A percentile compares a stretch with the other conserved stretches of the same genome.
Evolutionary conservation across 2,888 invertebrate genomes (phyloP).

Genomic region (Lasioglossum malachurum): DNA sequence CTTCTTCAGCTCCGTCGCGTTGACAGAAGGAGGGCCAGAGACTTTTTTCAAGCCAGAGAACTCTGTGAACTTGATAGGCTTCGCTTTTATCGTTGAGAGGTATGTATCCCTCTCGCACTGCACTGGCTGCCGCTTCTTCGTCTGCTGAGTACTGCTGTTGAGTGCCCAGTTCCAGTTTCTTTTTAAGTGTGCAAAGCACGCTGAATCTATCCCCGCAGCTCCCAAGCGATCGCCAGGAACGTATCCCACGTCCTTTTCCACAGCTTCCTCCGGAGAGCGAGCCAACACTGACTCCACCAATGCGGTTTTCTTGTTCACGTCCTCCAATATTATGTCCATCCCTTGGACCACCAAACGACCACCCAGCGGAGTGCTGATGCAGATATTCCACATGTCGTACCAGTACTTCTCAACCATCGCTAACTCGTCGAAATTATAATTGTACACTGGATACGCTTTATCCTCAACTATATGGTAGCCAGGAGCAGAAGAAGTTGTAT

Average conservation of each 20-base stretch:
- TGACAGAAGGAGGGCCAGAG: constrained; percentile 70
- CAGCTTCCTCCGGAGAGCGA: constrained; percentile 85
- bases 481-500: constrained; percentile 88
- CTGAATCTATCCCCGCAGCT: constrained; percentile 90
- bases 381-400: constrained; percentile 89
- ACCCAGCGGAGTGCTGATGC: constrained; percentile 89
- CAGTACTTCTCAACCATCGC: constrained; percentile 88
- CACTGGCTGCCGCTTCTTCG: constrained; percentile 12
- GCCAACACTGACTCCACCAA: constrained; percentile 85
- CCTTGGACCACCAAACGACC: constrained; percentile 83
- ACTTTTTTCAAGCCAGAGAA: constrained; percentile 73
- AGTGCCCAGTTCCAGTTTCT: constrained; percentile 88
- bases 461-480: constrained; percentile 88
- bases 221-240: constrained; percentile 91
- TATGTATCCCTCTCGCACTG: constrained; percentile 58
- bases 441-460: constrained; percentile 86
- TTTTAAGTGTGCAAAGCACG: constrained; percentile 88
- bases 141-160: background rate
- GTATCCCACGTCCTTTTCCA: constrained; percentile 86
- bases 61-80: constrained; percentile 75
- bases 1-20: constrained; percentile 62
- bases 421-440: constrained; percentile 86
- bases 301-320: constrained; percentile 85
- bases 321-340: constrained; percentile 85
- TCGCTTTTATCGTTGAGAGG: constrained; percentile 69